Base-by-base conservation (phyloP, 2,888 invertebrate species). In the Dione vanillae region DNA sequence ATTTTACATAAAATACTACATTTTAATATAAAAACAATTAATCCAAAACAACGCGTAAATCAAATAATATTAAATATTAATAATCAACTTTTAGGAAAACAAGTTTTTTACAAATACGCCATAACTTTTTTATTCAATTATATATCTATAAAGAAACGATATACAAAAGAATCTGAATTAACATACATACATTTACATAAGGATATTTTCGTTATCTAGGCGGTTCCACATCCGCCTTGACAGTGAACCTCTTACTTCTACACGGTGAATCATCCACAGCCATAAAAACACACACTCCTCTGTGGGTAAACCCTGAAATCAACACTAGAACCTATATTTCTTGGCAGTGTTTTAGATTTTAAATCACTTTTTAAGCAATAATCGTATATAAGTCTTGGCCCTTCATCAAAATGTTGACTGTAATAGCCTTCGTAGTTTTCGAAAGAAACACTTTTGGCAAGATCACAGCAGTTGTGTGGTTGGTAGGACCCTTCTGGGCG, bases 291-390 rank as follows among this genome's bases (percentile, higher is more conserved):
- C 47, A 90, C 91, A 78, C 83, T 89, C 47, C 85, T 85, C 56
- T 86, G 84, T 1, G 87, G 86, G 54, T 83, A 82, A n/a, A 86
- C 83, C 61, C 83, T 87, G 74, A 72, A 84, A 27, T 88, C 89
- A 47, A 86, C 82, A 2, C 86, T 85, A 0, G 91, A 90, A 12
- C 91, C 90, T 49, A 90, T 75, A 75, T 88, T 90, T 72, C 90
- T 84, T 10, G 92, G 92, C 83, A 93, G 79, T 65, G 92, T 92
- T 61, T 87, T 88, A 1, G 90, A 82, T 78, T 80, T 82, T 78
- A 86, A 85, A 77, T 92, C 92, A 86, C 91, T 90, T 79, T 93
- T 93, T 1, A 91, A 78, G 78, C 89, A 92, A 64, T 92, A 92
- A 68, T 93, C 92, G 62, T 91, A 92, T 1, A 86, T 83, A 0